Conservation (phyloP, 1,140 invertebrate genomes). For the Artemia franciscana region DNA sequence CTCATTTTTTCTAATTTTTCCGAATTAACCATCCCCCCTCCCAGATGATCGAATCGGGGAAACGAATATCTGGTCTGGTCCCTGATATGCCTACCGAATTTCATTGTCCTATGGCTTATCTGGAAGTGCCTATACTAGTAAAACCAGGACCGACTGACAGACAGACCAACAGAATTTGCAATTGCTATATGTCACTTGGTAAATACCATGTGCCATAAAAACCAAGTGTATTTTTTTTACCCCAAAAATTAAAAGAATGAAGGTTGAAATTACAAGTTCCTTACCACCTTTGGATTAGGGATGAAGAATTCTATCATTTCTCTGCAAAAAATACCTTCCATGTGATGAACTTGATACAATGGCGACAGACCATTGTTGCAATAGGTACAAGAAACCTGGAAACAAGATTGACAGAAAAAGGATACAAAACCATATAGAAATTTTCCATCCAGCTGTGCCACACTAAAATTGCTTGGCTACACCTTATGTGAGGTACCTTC, state of each 20-base stretch:
- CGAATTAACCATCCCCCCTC: too few species aligned
- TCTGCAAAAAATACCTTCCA: neutral
- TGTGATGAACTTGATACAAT: neutral
- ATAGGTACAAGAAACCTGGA: neutral
- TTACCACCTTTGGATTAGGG: neutral
- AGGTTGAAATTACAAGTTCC: neutral
- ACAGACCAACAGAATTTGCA: too few species aligned
- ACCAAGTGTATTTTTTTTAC: too few species aligned
- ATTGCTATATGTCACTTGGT: too few species aligned
- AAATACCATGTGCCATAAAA: too few species aligned
- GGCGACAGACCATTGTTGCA: neutral
- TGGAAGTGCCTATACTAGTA: too few species aligned
- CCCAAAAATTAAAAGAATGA: neutral
- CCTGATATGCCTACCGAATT: too few species aligned
- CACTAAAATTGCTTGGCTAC: neutral
- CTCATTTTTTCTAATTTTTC: too few species aligned
- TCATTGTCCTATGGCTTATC: too few species aligned
- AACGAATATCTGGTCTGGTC: too few species aligned
- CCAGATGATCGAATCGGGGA: too few species aligned
- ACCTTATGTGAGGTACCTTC: neutral
- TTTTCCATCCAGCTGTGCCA: neutral
- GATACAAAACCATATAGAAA: neutral
- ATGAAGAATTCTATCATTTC: neutral
- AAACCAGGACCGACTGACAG: too few species aligned
- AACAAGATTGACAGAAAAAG: neutral